These are phyloP conservation scores for Calcarius lapponicus DNA, from an alignment of 2,797 vertebrate species.

Conservation along the genomic window DNA sequence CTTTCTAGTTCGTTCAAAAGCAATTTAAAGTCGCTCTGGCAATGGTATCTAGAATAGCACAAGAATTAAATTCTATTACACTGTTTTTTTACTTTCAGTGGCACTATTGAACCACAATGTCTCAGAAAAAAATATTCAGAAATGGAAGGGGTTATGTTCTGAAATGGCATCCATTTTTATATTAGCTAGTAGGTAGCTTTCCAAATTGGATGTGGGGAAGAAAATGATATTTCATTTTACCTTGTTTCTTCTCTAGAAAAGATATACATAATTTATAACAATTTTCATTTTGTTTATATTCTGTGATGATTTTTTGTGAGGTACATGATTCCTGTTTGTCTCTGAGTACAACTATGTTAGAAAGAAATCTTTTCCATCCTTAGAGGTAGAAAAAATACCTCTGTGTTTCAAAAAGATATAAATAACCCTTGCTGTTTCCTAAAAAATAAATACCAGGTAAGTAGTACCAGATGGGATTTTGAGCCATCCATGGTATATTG, in stretches of 20 bases:
- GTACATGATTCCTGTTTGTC: neutral
- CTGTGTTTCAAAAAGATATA: neutral
- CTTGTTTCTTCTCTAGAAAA: neutral
- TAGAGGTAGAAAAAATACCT: neutral
- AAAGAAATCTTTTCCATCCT: neutral
- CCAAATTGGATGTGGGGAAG: neutral
- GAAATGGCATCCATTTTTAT: neutral
- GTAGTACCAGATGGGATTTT: neutral
- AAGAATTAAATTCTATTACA: constrained; percentile 19
- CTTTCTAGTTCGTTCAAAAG: constrained; percentile 6
- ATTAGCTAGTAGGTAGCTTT: neutral
- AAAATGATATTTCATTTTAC: neutral
- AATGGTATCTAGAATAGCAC: constrained; percentile 1
- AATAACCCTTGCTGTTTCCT: neutral
- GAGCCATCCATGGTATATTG: neutral
- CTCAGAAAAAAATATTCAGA: neutral
- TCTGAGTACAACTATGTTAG: neutral
- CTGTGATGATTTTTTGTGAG: neutral
- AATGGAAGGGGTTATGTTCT: neutral
- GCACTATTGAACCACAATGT: neutral
- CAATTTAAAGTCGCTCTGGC: constrained; percentile 32
- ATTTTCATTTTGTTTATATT: neutral
- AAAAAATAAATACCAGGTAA: neutral
- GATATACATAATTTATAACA: neutral
- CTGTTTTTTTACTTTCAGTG: neutral